Evolutionary conservation across 2,113 vertebrate genomes (phyloP).

Genomic region (Ciconia stormi): DNA sequence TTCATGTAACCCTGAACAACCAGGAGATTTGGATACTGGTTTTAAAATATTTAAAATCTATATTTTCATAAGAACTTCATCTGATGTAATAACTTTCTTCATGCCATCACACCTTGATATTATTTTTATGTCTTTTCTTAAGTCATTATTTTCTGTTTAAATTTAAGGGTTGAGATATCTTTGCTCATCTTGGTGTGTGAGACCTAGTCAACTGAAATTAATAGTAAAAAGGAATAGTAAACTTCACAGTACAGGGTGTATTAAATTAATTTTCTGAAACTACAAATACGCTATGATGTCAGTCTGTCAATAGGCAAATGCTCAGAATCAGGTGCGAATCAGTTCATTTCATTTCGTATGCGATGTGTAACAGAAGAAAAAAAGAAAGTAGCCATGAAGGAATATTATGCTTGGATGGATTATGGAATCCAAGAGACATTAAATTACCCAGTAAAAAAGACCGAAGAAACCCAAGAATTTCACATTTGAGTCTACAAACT

Average conservation of each 20-base stretch:
- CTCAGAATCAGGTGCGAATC: not conserved
- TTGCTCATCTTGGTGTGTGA: not conserved
- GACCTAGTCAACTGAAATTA: not conserved
- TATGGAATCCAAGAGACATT: not conserved
- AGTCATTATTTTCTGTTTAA: not conserved
- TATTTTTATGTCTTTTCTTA: not conserved
- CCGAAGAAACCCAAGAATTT: not conserved
- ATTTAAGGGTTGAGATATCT: not conserved
- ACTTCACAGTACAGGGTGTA: not conserved
- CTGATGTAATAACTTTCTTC: not conserved
- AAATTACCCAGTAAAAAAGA: not conserved
- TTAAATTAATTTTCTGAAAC: not conserved
- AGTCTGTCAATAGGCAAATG: not conserved
- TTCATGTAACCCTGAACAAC: not conserved
- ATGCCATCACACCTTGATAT: not conserved
- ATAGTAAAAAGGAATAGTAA: not conserved
- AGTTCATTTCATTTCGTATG: not conserved
- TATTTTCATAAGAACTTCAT: not conserved
- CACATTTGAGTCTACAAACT: not conserved
- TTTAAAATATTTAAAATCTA: not conserved
- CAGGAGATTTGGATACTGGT: not conserved
- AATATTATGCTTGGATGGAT: not conserved
- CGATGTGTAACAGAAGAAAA: not conserved
- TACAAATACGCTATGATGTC: not conserved
- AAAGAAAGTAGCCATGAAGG: not conserved